phyloP scores from a whole-genome alignment of 2,888 invertebrate genomes.

The Carabus problematicus region DNA sequence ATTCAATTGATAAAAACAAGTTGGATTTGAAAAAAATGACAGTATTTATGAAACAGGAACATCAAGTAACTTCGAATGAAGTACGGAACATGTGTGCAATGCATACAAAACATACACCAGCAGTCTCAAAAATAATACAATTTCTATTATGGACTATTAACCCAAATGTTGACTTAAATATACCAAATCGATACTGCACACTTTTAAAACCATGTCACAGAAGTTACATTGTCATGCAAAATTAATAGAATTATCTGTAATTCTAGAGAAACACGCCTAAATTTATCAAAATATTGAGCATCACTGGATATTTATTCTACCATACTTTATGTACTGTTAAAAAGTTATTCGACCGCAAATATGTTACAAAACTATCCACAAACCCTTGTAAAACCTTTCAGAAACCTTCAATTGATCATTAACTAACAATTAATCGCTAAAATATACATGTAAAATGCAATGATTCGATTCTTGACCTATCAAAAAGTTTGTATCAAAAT shows the following conservation, averaged over 20 bases:
- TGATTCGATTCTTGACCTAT: constrained; percentile 6
- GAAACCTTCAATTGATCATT: background rate
- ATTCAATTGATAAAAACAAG: too few relatives aligned
- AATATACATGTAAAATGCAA: constrained; percentile 1
- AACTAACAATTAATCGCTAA: background rate
- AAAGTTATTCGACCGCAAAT: constrained; percentile 18
- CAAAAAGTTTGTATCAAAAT: constrained; percentile 10
- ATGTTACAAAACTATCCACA: constrained; percentile 6
- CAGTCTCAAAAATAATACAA: background rate
- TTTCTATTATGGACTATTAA: too few relatives aligned
- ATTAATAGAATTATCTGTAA: too few relatives aligned
- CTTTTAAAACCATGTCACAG: too few relatives aligned
- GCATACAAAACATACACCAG: constrained; percentile 31
- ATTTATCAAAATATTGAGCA: background rate
- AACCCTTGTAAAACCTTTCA: background rate
- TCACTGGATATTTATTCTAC: constrained; percentile 9
- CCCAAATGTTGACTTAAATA: too few relatives aligned
- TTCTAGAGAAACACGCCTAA: too few relatives aligned
- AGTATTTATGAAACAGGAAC: constrained; percentile 4
- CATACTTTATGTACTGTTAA: constrained; percentile 13
- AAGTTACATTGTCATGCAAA: too few relatives aligned
- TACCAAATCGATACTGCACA: too few relatives aligned
- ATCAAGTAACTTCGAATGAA: constrained; percentile 10
- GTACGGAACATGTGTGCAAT: constrained; percentile 26
- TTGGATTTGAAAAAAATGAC: constrained; percentile 8